Base-by-base conservation (phyloP, 2,797 vertebrate genomes). In the Enoplosus armatus region DNA sequence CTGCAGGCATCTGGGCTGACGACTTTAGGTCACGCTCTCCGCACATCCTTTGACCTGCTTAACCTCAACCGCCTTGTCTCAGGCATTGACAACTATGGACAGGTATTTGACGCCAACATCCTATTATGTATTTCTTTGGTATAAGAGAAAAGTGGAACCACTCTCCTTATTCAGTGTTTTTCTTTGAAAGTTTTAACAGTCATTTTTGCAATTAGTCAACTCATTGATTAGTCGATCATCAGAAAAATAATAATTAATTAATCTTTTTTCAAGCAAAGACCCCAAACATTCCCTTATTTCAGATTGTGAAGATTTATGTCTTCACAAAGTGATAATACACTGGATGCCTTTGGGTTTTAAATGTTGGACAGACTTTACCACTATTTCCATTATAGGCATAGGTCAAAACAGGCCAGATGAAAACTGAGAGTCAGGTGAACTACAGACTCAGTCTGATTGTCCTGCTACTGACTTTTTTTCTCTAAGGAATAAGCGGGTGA, bases 21-120 rank as follows among this genome's bases (percentile, higher is more conserved):
- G 20, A 98, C 97, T 0, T 93, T 99, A 80, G 98, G 98, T 62
- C 97, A 99, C 73, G 98, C 98, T 51, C 97, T 99, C 59, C 96
- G 97, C 83, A 96, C 98, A 5, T 97, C 98, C 50, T 99, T 99
- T 82, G 98, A 99, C 95, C 96, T 99, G 88, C 96, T 99, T 82
- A 99, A 99, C 95, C 97, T 99, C 93, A 99, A 99, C 95, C 96
- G 98, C 93, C 96, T 99, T 50, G 97, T 99, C 87, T 99, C 98
- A 87, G 98, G 98, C 94, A 99, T 99, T 71, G 98, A 99, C 96
- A 99, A 99, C 93, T 99, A 99, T 75, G 98, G 98, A 88, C 98
- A 99, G 97, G 98, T 99, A 96, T 31, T 29, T 66, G 10, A 41
- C 14, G 6, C 18, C 18, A 2, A 16, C 45, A 2, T 67, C 27